Conservation (phyloP, 2,797 vertebrate genomes). For the Halcyon badia region DNA sequence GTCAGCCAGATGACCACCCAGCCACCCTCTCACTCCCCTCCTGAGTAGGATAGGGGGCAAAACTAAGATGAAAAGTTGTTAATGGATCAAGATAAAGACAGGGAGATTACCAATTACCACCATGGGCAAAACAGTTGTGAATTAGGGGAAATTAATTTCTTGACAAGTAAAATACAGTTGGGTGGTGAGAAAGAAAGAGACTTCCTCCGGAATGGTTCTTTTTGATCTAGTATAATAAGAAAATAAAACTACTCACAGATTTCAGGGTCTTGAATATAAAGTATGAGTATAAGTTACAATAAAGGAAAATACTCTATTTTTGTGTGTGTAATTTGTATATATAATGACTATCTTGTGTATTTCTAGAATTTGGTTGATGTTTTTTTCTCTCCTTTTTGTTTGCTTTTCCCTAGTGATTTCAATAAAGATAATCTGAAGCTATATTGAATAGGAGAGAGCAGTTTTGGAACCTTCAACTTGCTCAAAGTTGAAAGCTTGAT, state of each 20-base stretch:
- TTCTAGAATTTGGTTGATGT: neutral
- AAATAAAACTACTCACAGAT: neutral
- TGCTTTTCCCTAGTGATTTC: neutral
- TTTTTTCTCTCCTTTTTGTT: neutral
- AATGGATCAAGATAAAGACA: neutral
- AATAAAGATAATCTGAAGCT: neutral
- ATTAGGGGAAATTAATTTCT: neutral
- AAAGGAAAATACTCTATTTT: neutral
- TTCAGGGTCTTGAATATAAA: neutral
- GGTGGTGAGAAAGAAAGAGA: neutral
- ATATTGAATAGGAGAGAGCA: neutral
- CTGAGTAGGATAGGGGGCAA: fast-evolving
- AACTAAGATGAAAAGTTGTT: neutral
- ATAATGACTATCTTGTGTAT: neutral
- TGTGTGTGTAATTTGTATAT: neutral
- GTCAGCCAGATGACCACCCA: neutral
- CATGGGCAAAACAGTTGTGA: neutral
- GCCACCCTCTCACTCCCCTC: neutral
- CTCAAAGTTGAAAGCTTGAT: neutral
- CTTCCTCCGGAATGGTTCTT: neutral
- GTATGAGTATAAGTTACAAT: neutral
- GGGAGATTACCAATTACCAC: neutral
- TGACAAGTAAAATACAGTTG: neutral
- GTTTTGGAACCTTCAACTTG: neutral
- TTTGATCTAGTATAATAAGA: neutral